Evolutionary conservation across 2,888 invertebrate species (phyloP), one percentile per base, ranked within the genome.

Genomic region (Lottia gigantea): DNA sequence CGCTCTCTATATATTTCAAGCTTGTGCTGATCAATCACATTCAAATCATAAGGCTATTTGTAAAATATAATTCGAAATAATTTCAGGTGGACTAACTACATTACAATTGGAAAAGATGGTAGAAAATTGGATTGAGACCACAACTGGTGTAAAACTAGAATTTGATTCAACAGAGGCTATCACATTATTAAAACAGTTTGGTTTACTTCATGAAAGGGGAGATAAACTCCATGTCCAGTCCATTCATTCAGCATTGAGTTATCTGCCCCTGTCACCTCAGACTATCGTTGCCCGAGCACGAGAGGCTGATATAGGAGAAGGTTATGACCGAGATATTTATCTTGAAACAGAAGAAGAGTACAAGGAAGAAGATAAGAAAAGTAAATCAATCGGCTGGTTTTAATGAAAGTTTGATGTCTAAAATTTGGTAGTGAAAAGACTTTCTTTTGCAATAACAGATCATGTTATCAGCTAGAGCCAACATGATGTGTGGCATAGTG

Each of bases 321-420:
- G 86, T n/a, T 85, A 85, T 67, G 86, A 87, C 64, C 78, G 84
- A 63, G 83, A 86, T 64, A 77, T 78, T 12, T 81, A 80, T 55
- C 69, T 82, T 46, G 85, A 85, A 74, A 82, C 82, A 1, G 84
- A 85, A 40, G 81, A 79, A 49, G 82, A 85, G 61, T 86, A 85
- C 71, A 80, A 79, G 63, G 78, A 80, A 46, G 82, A 82, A 64
- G 86, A 83, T 11, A 76, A 79, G 70, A 79, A 79, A 46, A 70
- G 79, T 16, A 80, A 75, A 65, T 74, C 74, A 63, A 80, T 80
- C 74, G 85, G 85, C 67, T 86, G 86, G 86, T 80, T 80, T 73
- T 83, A 77, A 61, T 61, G 31, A 16, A 23, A 26, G 62, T 19
- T 15, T 62, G 64, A 23, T 31, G n/a, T n/a, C 40, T 40, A 8